Conservation (phyloP, 2,797 vertebrate genomes). For the Eurystomus glaucurus region DNA sequence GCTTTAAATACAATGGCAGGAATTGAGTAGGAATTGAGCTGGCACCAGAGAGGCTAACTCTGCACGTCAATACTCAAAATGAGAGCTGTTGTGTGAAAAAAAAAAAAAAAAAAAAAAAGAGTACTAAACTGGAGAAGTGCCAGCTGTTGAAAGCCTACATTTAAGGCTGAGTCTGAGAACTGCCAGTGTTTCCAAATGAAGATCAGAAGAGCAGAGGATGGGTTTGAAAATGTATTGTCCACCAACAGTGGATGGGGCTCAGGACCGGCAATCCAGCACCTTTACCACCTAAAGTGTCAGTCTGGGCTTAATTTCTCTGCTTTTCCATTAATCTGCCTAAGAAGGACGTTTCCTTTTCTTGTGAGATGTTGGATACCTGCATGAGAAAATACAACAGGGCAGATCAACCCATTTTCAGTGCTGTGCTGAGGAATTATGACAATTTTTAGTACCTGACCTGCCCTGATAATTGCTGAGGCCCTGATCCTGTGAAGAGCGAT, state of each 20-base stretch:
- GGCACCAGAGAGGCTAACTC: conserved; percentile 80
- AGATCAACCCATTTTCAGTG: background rate
- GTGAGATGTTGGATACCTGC: background rate
- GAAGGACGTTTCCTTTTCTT: background rate
- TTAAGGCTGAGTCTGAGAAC: conserved; percentile 9
- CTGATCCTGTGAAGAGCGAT: background rate
- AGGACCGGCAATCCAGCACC: background rate
- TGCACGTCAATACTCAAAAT: conserved; percentile 79
- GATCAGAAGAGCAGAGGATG: background rate
- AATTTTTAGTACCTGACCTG: conserved; percentile 50
- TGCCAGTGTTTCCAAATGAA: background rate
- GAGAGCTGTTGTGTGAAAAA: conserved; percentile 74
- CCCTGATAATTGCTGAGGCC: background rate
- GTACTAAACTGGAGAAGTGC: conserved; percentile 78
- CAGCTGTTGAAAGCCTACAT: conserved; percentile 72
- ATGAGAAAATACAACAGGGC: fast-evolving
- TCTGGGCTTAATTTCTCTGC: background rate
- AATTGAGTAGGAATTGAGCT: conserved; percentile 73
- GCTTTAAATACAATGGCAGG: conserved; percentile 74
- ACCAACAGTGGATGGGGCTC: background rate
- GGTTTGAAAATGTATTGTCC: background rate
- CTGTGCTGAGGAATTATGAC: background rate
- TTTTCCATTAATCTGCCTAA: background rate
- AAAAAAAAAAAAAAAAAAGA: background rate
- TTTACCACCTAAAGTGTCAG: background rate